Percentiles rank a stretch among this genome's conserved stretches.
These are phyloP conservation scores for Muscicapa striata DNA, from an alignment of 2,797 vertebrate genomes.

Conservation along the genomic window DNA sequence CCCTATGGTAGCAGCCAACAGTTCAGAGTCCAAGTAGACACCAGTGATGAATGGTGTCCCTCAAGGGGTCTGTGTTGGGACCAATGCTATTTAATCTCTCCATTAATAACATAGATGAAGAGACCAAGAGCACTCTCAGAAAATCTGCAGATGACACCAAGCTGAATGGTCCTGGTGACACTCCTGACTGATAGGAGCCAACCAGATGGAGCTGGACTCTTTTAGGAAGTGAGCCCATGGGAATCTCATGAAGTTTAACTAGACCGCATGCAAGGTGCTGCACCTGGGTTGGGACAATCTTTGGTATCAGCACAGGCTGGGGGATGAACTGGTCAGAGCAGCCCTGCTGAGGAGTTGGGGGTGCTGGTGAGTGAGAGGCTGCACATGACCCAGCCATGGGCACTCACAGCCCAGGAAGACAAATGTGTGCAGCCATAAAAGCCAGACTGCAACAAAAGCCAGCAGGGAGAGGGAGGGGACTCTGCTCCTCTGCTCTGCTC, in stretches of 20 bases:
- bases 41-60: not conserved
- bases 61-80: fast-evolving
- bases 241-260: not conserved
- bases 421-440: not conserved
- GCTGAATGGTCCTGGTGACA: not conserved
- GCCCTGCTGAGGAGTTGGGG: fast-evolving
- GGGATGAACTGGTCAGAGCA: not conserved
- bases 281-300: fast-evolving
- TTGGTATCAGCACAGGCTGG: not conserved
- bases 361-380: not conserved
- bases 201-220: not conserved
- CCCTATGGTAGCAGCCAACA: not conserved
- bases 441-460: not conserved
- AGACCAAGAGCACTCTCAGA: not conserved
- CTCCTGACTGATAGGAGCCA: not conserved
- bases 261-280: not conserved
- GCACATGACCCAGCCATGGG: fast-evolving
- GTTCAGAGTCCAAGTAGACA: not conserved
- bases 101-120: not conserved
- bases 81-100: not conserved
- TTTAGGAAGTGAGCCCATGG: fast-evolving
- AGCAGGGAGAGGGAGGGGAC: not conserved
- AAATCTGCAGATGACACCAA: not conserved
- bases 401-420: not conserved
- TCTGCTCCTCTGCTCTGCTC: not conserved